Evolutionary conservation across 2,888 invertebrate species (phyloP), one percentile per base, ranked within the genome.

Genomic region (Epicampocera succincta): DNA sequence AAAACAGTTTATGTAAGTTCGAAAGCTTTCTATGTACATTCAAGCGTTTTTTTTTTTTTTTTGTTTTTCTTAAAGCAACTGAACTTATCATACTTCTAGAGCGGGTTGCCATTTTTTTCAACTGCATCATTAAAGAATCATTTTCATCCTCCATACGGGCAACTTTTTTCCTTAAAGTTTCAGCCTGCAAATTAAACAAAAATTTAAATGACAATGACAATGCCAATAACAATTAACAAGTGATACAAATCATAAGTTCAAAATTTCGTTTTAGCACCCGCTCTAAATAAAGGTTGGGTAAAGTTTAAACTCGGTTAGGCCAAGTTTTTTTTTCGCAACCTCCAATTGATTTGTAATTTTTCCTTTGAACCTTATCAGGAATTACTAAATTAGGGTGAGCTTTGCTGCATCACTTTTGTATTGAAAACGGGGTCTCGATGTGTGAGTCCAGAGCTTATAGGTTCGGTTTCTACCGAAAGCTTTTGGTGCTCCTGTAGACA

Each of bases 71-170:
- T 58, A 40, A 66, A 25, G 19, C 60, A 25, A 65, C 58, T 63
- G 11, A 82, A 78, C 78, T 84, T 77, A 84, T 93, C 94, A 92
- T 95, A 95, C 95, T 94, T 94, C 94, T 94, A 92, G 95, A 94
- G 92, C 95, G 94, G 91, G 95, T 94, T 92, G 97, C 96, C 95
- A 98, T 95, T 94, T 98, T 98, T 94, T 97, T 96, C 92, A 98
- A 94, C 94, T 98, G 98, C 93, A 96, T 94, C 92, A 96, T 95
- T 92, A 98, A 93, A 87, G 96, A 96, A 92, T 99, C 98, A 93
- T 98, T 98, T 93, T 99, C 98, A 91, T 98, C 97, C 92, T 99
- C 98, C 91, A 98, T 94, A 89, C 98, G 95, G 90, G 96, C 94
- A 89, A 97, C 94, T 93, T 96, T 97, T 93, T 96, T 96, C 92